A percentile compares a stretch with the other conserved stretches of the same genome.
These are phyloP conservation scores for Polyodon spathula DNA, from an alignment of 2,113 vertebrate species.

Conservation along the genomic window DNA sequence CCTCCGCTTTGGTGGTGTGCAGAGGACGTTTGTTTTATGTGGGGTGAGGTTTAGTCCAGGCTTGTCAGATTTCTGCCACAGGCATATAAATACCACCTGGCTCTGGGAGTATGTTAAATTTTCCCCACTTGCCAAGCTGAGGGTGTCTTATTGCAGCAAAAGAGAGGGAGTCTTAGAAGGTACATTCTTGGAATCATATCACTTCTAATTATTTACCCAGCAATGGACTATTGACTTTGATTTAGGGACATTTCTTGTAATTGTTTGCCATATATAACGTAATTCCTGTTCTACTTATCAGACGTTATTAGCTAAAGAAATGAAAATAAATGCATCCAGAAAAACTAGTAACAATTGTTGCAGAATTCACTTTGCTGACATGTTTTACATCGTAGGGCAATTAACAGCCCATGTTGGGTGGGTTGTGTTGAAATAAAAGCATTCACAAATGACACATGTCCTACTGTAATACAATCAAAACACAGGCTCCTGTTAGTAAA, in stretches of 20 bases:
- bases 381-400: constrained; percentile 23
- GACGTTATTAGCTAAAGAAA: constrained; percentile 20
- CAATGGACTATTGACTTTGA: constrained; percentile 42
- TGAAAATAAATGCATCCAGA: constrained; percentile 28
- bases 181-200: constrained; percentile 8
- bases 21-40: too few species aligned
- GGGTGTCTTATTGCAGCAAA: neutral
- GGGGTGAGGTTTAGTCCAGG: too few species aligned
- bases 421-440: neutral
- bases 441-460: neutral
- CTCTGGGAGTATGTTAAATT: too few species aligned
- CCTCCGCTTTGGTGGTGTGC: too few species aligned
- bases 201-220: constrained; percentile 32
- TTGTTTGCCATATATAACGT: constrained; percentile 39
- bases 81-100: too few species aligned
- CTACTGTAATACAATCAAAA: too few species aligned
- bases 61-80: too few species aligned
- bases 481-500: too few species aligned
- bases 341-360: constrained; percentile 22
- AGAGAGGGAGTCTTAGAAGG: neutral
- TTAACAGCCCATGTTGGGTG: neutral
- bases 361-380: constrained; percentile 35
- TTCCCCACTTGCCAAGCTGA: neutral
- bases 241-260: constrained; percentile 53
- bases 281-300: constrained; percentile 31